A percentile compares a stretch with the other conserved stretches of the same genome.
phyloP scores from a whole-genome alignment of 2,113 vertebrate genomes.

The Sinocyclocheilus rhinocerous region DNA sequence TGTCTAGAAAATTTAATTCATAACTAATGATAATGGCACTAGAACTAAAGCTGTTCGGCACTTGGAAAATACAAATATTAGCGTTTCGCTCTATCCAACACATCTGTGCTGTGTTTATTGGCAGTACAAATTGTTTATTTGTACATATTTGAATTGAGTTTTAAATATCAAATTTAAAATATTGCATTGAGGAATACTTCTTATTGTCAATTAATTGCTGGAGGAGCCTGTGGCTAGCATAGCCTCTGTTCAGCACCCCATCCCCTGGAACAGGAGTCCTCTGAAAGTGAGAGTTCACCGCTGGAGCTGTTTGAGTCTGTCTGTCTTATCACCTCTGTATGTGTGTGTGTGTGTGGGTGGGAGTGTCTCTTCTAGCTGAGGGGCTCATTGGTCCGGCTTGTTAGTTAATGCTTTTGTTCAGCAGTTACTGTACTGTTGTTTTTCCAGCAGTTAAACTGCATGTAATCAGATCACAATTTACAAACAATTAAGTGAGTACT shows the following conservation, averaged over 20 bases:
- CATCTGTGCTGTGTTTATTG: slow-evolving; percentile 27
- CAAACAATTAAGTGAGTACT: no score
- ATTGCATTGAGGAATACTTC: background rate
- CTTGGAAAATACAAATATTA: slow-evolving; percentile 24
- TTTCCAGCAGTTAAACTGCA: no score
- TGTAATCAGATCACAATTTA: no score
- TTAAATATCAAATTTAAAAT: background rate
- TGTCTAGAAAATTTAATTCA: slow-evolving; percentile 33
- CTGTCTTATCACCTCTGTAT: no score
- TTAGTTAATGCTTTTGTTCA: no score
- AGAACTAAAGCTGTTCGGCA: slow-evolving; percentile 12
- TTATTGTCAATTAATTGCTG: slow-evolving; percentile 59
- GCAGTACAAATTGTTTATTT: slow-evolving; percentile 5
- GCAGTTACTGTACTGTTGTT: no score
- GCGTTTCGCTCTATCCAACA: background rate
- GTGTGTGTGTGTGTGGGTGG: no score
- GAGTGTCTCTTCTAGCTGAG: no score
- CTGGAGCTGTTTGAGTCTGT: slow-evolving; percentile 19
- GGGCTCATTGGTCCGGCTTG: no score
- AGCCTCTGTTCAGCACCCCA: slow-evolving; percentile 23
- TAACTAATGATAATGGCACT: slow-evolving; percentile 36
- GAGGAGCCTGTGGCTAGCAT: slow-evolving; percentile 41
- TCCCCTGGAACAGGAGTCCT: slow-evolving; percentile 51
- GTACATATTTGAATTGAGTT: slow-evolving; percentile 5
- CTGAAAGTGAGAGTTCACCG: slow-evolving; percentile 57